Conservation (phyloP, 2,797 vertebrate genomes). For the Pristis pectinata region DNA sequence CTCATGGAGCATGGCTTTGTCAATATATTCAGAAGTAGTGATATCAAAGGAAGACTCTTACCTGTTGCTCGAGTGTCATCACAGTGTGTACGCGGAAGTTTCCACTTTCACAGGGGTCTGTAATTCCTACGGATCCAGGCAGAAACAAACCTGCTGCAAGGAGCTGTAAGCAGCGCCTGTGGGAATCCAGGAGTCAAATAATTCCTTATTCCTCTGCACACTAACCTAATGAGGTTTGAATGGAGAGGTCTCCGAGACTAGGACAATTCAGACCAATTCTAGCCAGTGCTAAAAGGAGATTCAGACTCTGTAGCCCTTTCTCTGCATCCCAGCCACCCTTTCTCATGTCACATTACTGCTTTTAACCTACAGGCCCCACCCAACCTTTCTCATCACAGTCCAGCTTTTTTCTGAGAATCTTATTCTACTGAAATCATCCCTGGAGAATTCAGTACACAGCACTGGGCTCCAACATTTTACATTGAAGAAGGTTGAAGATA, state of each 20-base stretch:
- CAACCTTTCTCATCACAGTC: background rate
- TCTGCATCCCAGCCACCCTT: background rate
- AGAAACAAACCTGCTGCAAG: constrained; percentile 88
- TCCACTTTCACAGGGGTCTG: constrained; percentile 90
- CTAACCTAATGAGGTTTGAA: fast-evolving
- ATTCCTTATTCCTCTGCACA: background rate
- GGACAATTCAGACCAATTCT: background rate
- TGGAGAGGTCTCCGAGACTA: background rate
- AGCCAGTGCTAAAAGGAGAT: background rate
- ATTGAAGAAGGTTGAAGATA: too few species aligned
- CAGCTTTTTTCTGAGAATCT: background rate
- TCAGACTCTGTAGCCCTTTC: too few species aligned
- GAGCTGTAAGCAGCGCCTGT: constrained; percentile 93
- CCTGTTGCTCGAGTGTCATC: constrained; percentile 96
- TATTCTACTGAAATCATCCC: background rate
- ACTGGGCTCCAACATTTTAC: too few species aligned
- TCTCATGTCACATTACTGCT: background rate
- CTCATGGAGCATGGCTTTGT: too few species aligned
- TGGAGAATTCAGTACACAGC: background rate
- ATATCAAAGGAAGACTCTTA: constrained; percentile 44
- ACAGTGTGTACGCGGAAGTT: constrained; percentile 95
- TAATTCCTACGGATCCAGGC: constrained; percentile 90
- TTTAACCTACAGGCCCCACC: background rate
- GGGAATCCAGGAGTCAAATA: background rate
- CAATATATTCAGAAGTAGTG: background rate